Conservation (phyloP, 1,140 invertebrate genomes). For the Philotrypesis tridentata region DNA sequence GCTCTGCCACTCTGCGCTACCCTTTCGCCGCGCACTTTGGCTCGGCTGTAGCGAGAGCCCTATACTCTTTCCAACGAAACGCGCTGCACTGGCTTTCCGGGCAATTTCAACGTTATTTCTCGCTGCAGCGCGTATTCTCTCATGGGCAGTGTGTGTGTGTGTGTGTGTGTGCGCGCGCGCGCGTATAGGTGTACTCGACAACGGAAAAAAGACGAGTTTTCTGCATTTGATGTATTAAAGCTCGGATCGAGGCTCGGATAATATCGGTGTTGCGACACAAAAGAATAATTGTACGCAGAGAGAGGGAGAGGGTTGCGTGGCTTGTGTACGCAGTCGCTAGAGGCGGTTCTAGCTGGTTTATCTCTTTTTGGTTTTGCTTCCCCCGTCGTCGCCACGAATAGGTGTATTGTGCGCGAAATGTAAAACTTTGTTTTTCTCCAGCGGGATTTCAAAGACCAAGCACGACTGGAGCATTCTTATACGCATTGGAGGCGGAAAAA, state of each 20-base stretch:
- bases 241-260: neutral
- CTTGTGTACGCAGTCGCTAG: neutral
- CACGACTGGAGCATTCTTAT: neutral
- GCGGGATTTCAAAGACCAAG: neutral
- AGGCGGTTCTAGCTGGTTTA: neutral
- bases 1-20: neutral
- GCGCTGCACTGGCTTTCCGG: neutral
- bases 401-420: neutral
- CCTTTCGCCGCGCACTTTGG: neutral
- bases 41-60: too few relatives aligned
- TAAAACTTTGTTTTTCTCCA: neutral
- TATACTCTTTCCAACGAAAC: neutral
- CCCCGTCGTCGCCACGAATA: neutral
- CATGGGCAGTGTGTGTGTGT: neutral
- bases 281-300: slow-evolving; percentile 10
- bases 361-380: neutral
- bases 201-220: neutral
- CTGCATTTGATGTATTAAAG: slow-evolving; percentile 25
- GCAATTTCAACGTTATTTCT: slow-evolving; percentile 12
- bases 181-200: neutral
- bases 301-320: too few relatives aligned
- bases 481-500: too few relatives aligned
- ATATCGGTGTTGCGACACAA: slow-evolving; percentile 12
- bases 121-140: neutral
- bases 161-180: neutral